Conservation (phyloP, 2,888 invertebrate species). For the Pherbina coryleti region DNA sequence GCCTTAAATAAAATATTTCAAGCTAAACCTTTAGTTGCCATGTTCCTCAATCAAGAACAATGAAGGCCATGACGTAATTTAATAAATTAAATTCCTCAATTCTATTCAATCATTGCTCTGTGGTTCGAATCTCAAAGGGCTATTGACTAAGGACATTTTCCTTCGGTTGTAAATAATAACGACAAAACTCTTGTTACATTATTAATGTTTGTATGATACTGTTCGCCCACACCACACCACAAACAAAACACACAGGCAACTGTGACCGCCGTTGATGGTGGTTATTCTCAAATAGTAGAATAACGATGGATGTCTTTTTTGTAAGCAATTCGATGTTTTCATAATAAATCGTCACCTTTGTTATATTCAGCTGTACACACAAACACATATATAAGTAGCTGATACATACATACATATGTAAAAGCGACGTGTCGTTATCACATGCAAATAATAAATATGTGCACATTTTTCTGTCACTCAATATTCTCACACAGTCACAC, state of each 20-base stretch:
- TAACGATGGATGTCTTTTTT: neutral
- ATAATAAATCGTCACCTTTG: conserved; percentile 33
- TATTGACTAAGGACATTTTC: neutral
- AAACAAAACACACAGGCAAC: no score
- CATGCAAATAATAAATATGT: conserved; percentile 43
- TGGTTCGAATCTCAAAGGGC: neutral
- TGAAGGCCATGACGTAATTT: no score
- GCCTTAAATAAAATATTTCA: no score
- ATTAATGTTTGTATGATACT: no score
- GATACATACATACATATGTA: neutral
- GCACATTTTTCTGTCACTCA: conserved; percentile 46
- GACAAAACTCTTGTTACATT: neutral
- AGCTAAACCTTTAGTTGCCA: no score
- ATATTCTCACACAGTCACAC: conserved; percentile 29
- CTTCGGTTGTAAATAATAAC: neutral
- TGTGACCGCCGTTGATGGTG: no score
- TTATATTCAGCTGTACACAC: neutral
- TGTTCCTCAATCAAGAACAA: no score
- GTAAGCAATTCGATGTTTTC: neutral
- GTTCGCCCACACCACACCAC: neutral
- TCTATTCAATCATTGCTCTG: neutral
- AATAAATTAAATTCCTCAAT: neutral
- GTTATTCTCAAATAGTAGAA: neutral
- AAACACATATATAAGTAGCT: neutral
- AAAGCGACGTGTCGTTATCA: conserved; percentile 6